A percentile compares a stretch with the other conserved stretches of the same genome.
Conservation (phyloP, 2,888 invertebrate genomes). For the Nemotelus nigrinus region DNA sequence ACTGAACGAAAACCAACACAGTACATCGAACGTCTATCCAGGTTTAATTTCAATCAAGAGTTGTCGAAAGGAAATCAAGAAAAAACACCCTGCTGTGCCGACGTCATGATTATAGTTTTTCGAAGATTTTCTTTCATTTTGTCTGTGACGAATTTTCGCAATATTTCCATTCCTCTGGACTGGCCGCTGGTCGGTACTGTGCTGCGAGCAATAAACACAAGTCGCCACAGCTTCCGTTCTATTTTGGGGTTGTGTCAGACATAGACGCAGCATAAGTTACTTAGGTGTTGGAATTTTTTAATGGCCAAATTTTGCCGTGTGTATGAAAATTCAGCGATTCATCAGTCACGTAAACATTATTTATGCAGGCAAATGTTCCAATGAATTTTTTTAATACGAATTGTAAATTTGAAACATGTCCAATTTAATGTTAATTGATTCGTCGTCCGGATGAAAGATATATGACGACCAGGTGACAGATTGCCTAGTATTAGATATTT, state of each 20-base stretch:
- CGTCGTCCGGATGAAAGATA: neutral
- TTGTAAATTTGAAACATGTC: conserved; percentile 13
- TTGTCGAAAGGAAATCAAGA: neutral
- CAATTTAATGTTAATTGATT: conserved; percentile 10
- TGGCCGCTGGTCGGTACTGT: neutral
- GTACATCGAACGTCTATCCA: too few relatives aligned
- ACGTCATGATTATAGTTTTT: neutral
- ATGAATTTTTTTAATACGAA: conserved; percentile 2
- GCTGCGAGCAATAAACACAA: neutral
- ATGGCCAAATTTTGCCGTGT: neutral
- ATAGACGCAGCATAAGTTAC: neutral
- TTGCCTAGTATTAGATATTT: neutral
- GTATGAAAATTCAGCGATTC: neutral
- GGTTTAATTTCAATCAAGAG: too few relatives aligned
- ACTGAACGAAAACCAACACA: neutral
- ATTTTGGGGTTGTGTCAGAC: neutral
- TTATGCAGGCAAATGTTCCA: neutral
- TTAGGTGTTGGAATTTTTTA: neutral
- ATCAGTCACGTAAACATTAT: conserved; percentile 2
- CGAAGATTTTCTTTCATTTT: neutral
- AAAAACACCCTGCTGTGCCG: neutral
- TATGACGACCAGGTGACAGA: neutral
- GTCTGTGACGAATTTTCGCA: neutral
- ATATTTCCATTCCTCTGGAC: neutral
- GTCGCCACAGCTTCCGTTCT: neutral